A percentile compares a stretch with the other conserved stretches of the same genome.
These are phyloP conservation scores for Morpho achilles DNA, from an alignment of 2,888 invertebrate species.

Conservation along the genomic window DNA sequence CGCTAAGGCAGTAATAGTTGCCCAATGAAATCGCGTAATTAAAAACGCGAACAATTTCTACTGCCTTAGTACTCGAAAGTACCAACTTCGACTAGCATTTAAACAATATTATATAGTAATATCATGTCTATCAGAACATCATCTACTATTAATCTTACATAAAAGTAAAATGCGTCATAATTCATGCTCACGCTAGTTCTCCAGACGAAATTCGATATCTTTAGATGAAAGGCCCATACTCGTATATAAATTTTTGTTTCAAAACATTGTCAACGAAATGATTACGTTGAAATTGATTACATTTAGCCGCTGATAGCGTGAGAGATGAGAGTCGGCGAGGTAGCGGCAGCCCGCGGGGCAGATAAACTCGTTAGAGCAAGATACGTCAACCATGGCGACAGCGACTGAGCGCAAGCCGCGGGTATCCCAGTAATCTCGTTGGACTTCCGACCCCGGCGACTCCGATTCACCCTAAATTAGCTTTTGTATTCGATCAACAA, in stretches of 20 bases:
- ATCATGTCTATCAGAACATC: too few relatives aligned
- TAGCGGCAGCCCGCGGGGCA: constrained; percentile 70
- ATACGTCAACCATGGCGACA: constrained; percentile 53
- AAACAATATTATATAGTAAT: background rate
- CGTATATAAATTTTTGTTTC: constrained; percentile 7
- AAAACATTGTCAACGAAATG: constrained; percentile 27
- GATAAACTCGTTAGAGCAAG: constrained; percentile 75
- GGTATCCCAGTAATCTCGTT: constrained; percentile 71
- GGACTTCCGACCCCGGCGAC: constrained; percentile 63
- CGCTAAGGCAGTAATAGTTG: constrained; percentile 36
- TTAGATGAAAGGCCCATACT: background rate
- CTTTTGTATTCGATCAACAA: constrained; percentile 67
- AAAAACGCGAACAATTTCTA: constrained; percentile 17
- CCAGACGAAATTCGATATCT: background rate
- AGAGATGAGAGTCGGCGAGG: constrained; percentile 56
- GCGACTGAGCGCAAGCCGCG: constrained; percentile 50
- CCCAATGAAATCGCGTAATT: constrained; percentile 30
- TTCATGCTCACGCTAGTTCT: background rate
- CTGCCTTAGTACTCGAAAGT: constrained; percentile 1
- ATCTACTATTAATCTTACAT: too few relatives aligned
- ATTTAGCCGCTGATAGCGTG: constrained; percentile 59
- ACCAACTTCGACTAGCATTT: background rate
- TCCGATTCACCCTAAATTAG: constrained; percentile 68
- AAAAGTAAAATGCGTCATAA: too few relatives aligned
- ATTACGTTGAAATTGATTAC: constrained; percentile 52